Base-by-base conservation (phyloP, 2,797 vertebrate species). In the Cryptoprocta ferox region DNA sequence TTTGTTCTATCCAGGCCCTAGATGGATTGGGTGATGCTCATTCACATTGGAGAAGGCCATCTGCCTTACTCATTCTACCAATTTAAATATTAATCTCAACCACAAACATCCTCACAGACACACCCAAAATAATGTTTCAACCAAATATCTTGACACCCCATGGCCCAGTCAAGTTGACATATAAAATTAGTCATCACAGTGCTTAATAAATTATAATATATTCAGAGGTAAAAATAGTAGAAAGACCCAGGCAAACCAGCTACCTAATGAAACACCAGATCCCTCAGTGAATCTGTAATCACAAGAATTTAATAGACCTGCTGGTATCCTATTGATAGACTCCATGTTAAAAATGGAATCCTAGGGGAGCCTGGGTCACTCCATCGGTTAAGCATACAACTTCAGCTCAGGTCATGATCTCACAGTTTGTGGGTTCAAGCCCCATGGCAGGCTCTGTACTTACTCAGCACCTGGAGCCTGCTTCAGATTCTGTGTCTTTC, bases 71-170 rank as follows among this genome's bases (percentile, higher is more conserved):
- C 68, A 75, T 28, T 37, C 68, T 92, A n/a, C 8, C 15, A 85
- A 61, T 75, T 76, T 39, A 71, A 81, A 61, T 83, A 59, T 94
- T 94, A 97, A 75, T 89, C 12, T 61, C 35, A 63, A 37, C 32
- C 45, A 65, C 66, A 83, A 92, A 68, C 13, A 95, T 3, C 37
- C 5, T 75, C 37, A 61, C 32, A 82, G 28, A 66, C 45, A 81
- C 42, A 81, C 24, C 7, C 37, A 91, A 37, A 71, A 89, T 83
- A 59, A 90, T 3, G 19, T 70, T 73, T 76, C 66, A 94, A 53
- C 30, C 37, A 91, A 78, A 16, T 80, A 39, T 61, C 42, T 65
- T 39, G 14, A 5, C 5, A 87, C 21, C 1, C 24, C 0, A 42
- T 70, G 26, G 2, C n/a, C 56, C 63, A 91, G 70, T 59, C 42